Conservation (phyloP, 2,888 invertebrate genomes). For the Ormyrus thymus region DNA sequence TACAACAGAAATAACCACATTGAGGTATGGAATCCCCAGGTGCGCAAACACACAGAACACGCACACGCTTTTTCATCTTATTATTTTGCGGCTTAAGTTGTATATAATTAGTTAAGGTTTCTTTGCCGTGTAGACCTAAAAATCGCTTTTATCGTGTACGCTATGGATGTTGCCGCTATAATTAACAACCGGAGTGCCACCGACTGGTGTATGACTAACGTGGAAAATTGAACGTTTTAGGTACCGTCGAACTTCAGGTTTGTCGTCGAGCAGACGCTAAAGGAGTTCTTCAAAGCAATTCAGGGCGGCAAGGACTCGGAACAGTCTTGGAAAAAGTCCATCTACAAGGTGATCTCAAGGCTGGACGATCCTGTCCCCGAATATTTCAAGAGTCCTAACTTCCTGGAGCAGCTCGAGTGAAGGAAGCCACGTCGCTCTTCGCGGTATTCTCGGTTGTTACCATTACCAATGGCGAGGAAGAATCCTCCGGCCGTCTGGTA, state of each 20-base stretch:
- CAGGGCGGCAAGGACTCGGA: conserved; percentile 97
- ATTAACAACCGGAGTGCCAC: background rate
- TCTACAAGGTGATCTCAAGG: conserved; percentile 99
- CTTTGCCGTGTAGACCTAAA: background rate
- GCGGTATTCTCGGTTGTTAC: conserved; percentile 57
- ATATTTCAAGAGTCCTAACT: conserved; percentile 99
- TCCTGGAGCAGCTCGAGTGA: conserved; percentile 98
- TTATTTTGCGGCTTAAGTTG: conserved; percentile 46
- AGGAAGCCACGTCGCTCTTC: conserved; percentile 65
- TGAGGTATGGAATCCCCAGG: conserved; percentile 87
- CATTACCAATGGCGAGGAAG: conserved; percentile 65
- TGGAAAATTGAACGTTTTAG: conserved; percentile 77
- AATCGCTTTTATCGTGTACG: conserved; percentile 28
- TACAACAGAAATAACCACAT: conserved; percentile 98
- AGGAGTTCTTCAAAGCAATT: conserved; percentile 99
- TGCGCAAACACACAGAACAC: conserved; percentile 77
- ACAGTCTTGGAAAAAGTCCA: conserved; percentile 99
- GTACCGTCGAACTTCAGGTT: conserved; percentile 97
- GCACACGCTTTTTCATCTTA: conserved; percentile 61
- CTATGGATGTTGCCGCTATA: conserved; percentile 35
- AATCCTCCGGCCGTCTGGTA: conserved; percentile 62
- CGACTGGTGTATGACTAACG: background rate
- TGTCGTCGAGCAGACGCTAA: conserved; percentile 97
- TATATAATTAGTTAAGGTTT: background rate
- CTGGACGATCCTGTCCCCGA: conserved; percentile 99